Evolutionary conservation across 2,113 vertebrate genomes (phyloP), one percentile per base, ranked within the genome.

Genomic region (Bos indicus): DNA sequence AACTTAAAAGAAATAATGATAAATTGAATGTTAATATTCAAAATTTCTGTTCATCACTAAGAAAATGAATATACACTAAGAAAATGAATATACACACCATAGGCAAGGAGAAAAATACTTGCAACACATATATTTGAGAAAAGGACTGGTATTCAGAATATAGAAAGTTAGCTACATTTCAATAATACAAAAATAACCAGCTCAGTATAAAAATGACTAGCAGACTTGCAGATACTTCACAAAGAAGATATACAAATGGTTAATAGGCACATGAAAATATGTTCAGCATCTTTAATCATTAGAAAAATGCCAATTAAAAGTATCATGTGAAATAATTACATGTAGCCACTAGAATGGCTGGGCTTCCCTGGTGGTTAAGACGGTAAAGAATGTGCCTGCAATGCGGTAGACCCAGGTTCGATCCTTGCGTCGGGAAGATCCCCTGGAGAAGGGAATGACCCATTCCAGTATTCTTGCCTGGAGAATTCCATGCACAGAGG

Each of bases 31-130:
- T 36, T 62, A 93, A 83, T 43, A 88, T 74, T 85, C 36, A 88
- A 92, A 97, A 77, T 17, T 78, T 90, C 13, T 90, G 10, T 17
- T 87, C 43, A 57, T 40, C n/a, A 67, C 23, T 93, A 67, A 88
- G 36, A 59, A 67, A 84, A 60, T 80, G 87, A 77, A 54, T 23
- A 84, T 4, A 12, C n/a, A 67, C 28, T 93, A 67, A 88, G 36
- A 59, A 67, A 84, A 60, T 80, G 87, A 77, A 54, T 23, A 84
- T 4, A 12, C 13, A 88, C 43, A 16, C 16, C 43, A 15, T 46
- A 91, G 19, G 51, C 15, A n/a, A 21, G 23, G 36, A 84, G 33
- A 78, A 85, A 67, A 81, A 60, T n/a, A 59, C 51, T 91, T 91
- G 4, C 0, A 59, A 80, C 33, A 78, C 51, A 30, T 48, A 59